phyloP scores from a whole-genome alignment of 2,113 vertebrate species.

The Ammospiza caudacuta region DNA sequence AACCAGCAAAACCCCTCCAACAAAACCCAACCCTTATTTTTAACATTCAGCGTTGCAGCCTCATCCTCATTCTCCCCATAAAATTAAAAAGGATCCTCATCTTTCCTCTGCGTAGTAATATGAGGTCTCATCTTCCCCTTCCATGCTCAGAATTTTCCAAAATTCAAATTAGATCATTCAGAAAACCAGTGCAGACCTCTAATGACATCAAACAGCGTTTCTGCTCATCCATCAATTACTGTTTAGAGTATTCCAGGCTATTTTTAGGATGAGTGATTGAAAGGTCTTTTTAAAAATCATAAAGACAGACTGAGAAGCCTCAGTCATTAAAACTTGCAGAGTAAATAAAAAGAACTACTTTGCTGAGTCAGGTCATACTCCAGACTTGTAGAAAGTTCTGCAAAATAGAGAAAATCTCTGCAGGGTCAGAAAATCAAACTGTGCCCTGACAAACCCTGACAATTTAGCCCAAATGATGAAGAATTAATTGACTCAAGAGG shows the following conservation, averaged over 20 bases:
- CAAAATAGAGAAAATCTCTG: neutral
- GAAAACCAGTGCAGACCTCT: neutral
- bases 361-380: neutral
- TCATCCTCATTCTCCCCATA: neutral
- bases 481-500: neutral
- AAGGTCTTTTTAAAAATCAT: neutral
- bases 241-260: neutral
- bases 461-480: neutral
- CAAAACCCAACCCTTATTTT: neutral
- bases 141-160: neutral
- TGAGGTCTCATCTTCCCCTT: neutral
- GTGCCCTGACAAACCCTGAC: neutral
- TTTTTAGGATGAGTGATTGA: neutral
- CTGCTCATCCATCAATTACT: neutral
- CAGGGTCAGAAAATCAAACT: neutral
- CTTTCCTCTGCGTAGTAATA: neutral
- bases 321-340: accelerated
- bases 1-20: neutral
- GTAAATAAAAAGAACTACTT: neutral
- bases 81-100: neutral
- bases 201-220: neutral
- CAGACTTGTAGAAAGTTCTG: neutral
- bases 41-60: neutral
- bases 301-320: neutral
- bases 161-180: neutral